These are phyloP conservation scores for Labeo rohita DNA, from an alignment of 2,113 vertebrate genomes.

Conservation along the genomic window DNA sequence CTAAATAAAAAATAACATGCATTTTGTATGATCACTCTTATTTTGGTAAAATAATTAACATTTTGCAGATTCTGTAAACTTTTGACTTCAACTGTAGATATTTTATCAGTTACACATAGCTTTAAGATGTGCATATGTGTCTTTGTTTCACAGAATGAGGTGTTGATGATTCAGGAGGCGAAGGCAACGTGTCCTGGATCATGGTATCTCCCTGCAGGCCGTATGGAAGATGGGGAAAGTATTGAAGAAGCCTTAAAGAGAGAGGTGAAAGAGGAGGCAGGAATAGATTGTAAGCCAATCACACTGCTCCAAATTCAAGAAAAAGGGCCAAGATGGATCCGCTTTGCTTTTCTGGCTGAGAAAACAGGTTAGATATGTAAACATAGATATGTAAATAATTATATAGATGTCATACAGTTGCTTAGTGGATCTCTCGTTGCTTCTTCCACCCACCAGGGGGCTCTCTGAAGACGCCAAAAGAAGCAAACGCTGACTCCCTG, in stretches of 20 bases:
- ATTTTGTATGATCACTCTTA: no score
- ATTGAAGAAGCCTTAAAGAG: constrained; percentile 82
- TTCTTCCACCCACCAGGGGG: neutral
- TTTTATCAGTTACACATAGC: no score
- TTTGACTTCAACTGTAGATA: no score
- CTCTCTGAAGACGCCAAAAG: neutral
- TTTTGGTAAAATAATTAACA: no score
- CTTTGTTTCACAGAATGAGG: neutral
- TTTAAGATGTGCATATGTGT: neutral
- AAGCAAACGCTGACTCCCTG: neutral
- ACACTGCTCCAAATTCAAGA: constrained; percentile 86
- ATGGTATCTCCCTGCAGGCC: constrained; percentile 90
- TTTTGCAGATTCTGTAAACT: no score
- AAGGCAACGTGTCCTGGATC: constrained; percentile 66
- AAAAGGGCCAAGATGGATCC: constrained; percentile 80
- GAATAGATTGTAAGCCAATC: constrained; percentile 81
- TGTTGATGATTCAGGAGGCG: neutral
- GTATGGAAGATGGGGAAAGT: constrained; percentile 85
- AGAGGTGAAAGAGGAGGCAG: constrained; percentile 88
- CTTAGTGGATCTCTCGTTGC: neutral
- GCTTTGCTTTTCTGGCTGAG: neutral
- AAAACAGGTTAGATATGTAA: neutral
- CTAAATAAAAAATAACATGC: no score
- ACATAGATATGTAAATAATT: neutral
- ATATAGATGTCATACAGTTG: neutral